Conservation (phyloP, 2,113 vertebrate genomes). For the Mesocricetus auratus region DNA sequence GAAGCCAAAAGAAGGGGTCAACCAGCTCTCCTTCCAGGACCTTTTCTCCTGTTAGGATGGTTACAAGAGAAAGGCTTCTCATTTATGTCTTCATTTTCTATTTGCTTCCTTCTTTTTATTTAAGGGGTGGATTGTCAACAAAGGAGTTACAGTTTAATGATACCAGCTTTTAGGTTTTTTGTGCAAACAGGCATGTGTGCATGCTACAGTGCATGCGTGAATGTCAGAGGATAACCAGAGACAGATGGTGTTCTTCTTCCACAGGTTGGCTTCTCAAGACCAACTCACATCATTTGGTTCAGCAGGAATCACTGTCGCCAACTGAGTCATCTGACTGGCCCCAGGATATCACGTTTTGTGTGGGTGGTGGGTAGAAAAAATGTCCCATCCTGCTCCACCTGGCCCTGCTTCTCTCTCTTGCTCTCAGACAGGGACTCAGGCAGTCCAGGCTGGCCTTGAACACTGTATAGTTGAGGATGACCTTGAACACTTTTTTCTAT, state of each 20-base stretch:
- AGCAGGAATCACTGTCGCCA: neutral
- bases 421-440: neutral
- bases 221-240: neutral
- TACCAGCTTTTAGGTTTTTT: neutral
- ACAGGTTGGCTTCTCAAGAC: neutral
- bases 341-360: neutral
- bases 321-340: neutral
- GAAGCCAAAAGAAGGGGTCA: neutral
- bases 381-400: neutral
- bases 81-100: neutral
- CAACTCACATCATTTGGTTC: too few species aligned
- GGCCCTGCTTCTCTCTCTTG: neutral
- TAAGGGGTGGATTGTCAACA: neutral
- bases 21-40: too few species aligned
- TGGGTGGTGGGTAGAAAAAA: neutral
- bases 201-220: too few species aligned
- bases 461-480: neutral
- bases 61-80: neutral
- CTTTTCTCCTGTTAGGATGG: neutral
- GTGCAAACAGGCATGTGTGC: neutral
- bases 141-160: neutral
- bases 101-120: neutral
- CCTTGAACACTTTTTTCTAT: neutral
- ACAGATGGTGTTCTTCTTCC: neutral
- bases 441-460: too few species aligned